phyloP scores from a whole-genome alignment of 1,140 invertebrate genomes.

The Drosophila yakuba region DNA sequence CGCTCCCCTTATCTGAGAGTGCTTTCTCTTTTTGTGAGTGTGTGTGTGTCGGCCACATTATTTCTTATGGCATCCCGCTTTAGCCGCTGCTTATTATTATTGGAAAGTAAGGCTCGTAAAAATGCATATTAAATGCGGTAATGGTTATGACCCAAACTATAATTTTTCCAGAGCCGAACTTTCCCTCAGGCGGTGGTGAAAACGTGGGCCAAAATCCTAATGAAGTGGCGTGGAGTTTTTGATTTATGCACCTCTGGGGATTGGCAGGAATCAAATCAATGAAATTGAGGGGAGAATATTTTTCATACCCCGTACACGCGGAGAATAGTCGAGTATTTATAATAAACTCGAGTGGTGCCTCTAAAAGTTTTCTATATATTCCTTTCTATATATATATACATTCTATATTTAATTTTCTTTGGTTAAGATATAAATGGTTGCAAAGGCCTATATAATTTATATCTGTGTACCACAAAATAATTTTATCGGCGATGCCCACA shows the following conservation, averaged over 20 bases:
- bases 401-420: not conserved
- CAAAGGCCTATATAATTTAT: not conserved
- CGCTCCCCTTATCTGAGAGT: slow-evolving; percentile 26
- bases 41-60: slow-evolving; percentile 19
- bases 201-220: slow-evolving; percentile 18
- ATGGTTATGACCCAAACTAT: slow-evolving; percentile 56
- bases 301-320: not conserved
- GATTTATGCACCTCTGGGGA: slow-evolving; percentile 41
- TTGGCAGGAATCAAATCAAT: slow-evolving; percentile 42
- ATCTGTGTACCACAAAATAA: slow-evolving; percentile 13
- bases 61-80: slow-evolving; percentile 36
- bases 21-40: slow-evolving; percentile 5
- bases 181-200: slow-evolving; percentile 16
- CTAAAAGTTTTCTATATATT: too few relatives aligned
- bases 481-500: slow-evolving; percentile 48
- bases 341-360: too few relatives aligned
- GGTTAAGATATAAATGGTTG: not conserved
- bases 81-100: slow-evolving; percentile 53
- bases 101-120: slow-evolving; percentile 60
- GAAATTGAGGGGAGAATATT: slow-evolving; percentile 10
- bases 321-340: not conserved
- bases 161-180: slow-evolving; percentile 24
- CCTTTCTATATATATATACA: too few relatives aligned
- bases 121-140: slow-evolving; percentile 69
- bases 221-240: slow-evolving; percentile 47